phyloP scores from a whole-genome alignment of 2,888 invertebrate genomes.

The Dynastes maya region DNA sequence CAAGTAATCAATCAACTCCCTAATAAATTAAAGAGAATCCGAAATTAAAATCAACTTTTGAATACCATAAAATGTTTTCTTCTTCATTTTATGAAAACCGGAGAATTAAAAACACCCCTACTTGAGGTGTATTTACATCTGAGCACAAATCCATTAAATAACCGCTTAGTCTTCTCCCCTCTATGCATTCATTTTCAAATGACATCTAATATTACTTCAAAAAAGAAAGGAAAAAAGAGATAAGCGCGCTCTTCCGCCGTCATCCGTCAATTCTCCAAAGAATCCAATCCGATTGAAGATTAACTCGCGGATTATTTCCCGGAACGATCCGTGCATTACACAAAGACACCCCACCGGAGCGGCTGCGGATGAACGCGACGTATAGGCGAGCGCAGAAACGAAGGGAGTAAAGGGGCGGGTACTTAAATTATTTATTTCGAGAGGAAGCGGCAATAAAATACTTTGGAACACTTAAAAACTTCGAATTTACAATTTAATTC shows the following conservation, averaged over 20 bases:
- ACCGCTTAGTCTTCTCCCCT: conserved; percentile 1
- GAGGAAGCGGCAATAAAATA: conserved; percentile 59
- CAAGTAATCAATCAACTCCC: too few relatives aligned
- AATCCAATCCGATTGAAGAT: conserved; percentile 42
- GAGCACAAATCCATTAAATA: conserved; percentile 3
- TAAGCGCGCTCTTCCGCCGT: conserved; percentile 10
- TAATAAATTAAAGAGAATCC: too few relatives aligned
- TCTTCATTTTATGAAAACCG: too few relatives aligned
- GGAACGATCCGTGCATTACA: conserved; percentile 39
- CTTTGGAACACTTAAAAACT: conserved; percentile 64
- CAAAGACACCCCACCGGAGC: conserved; percentile 37
- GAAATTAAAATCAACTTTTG: too few relatives aligned
- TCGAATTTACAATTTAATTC: conserved; percentile 66
- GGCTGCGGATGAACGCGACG: conserved; percentile 15
- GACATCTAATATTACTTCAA: conserved; percentile 24
- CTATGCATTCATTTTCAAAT: conserved; percentile 2
- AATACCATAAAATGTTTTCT: too few relatives aligned
- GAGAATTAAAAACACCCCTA: too few relatives aligned
- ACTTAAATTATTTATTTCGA: conserved; percentile 48
- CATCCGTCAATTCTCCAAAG: conserved; percentile 39
- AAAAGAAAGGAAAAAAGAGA: conserved; percentile 8
- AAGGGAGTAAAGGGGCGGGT: not conserved
- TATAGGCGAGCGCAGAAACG: not conserved
- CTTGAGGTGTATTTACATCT: not conserved
- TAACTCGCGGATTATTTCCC: conserved; percentile 42